A percentile compares a stretch with the other conserved stretches of the same genome.
Evolutionary conservation across 2,888 invertebrate genomes (phyloP).

Genomic region (Zygothrica quintamaculata): DNA sequence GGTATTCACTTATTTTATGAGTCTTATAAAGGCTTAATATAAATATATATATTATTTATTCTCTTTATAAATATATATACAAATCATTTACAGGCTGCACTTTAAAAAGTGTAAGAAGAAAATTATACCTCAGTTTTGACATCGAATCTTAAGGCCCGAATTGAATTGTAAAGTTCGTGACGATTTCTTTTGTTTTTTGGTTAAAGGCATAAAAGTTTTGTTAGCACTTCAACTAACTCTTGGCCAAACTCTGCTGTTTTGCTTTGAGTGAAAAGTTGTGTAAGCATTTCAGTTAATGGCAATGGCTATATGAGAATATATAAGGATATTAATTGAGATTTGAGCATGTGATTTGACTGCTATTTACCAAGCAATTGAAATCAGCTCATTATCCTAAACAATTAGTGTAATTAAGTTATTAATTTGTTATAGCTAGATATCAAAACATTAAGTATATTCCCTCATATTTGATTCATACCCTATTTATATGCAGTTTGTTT

Average conservation of each 20-base stretch:
- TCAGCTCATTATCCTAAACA: too few relatives aligned
- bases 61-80: too few relatives aligned
- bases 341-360: too few relatives aligned
- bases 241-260: conserved; percentile 42
- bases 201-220: conserved; percentile 67
- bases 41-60: too few relatives aligned
- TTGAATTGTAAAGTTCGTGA: conserved; percentile 53
- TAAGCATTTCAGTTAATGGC: conserved; percentile 60
- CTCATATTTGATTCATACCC: too few relatives aligned
- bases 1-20: conserved; percentile 50
- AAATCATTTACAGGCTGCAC: conserved; percentile 26
- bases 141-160: too few relatives aligned
- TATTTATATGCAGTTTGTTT: too few relatives aligned
- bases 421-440: too few relatives aligned
- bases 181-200: conserved; percentile 55
- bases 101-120: conserved; percentile 45
- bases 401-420: too few relatives aligned
- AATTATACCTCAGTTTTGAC: too few relatives aligned
- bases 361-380: conserved; percentile 42
- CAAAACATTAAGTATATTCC: too few relatives aligned
- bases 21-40: conserved; percentile 49
- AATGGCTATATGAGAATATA: conserved; percentile 9
- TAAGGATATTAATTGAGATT: too few relatives aligned
- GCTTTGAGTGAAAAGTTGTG: conserved; percentile 70
- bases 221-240: conserved; percentile 65